A percentile compares a stretch with the other conserved stretches of the same genome.
Evolutionary conservation across 2,797 vertebrate species (phyloP).

Genomic region (Scolopax bukidnonensis): DNA sequence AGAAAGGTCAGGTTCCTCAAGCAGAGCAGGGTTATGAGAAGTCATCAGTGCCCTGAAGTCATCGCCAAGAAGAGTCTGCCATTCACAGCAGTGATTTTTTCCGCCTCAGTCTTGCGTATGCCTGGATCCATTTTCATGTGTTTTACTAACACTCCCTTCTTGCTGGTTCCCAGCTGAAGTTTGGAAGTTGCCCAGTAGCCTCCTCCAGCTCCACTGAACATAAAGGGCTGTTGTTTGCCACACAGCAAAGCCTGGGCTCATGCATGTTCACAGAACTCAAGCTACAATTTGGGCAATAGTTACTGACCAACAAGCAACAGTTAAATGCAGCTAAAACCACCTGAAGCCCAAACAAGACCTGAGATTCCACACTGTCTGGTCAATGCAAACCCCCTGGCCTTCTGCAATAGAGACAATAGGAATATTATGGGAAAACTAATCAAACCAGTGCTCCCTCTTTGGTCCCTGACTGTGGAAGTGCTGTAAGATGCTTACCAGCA

Average conservation of each 20-base stretch:
- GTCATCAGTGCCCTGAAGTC: not conserved
- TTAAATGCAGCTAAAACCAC: not conserved
- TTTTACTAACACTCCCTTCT: not conserved
- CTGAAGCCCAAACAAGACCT: not conserved
- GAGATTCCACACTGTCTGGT: rapidly evolving
- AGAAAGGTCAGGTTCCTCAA: not conserved
- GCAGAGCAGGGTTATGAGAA: not conserved
- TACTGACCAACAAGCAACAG: not conserved
- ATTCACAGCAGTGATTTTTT: not conserved
- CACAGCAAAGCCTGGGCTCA: not conserved
- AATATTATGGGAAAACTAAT: not conserved
- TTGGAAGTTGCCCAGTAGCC: not conserved
- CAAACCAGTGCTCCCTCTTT: not conserved
- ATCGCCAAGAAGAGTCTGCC: not conserved
- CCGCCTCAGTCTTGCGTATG: not conserved
- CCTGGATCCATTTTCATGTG: not conserved
- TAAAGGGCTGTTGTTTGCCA: not conserved
- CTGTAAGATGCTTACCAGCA: not conserved
- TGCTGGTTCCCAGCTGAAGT: not conserved
- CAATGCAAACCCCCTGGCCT: not conserved
- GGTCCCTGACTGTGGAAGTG: not conserved
- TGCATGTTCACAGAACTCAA: not conserved
- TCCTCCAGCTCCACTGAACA: not conserved
- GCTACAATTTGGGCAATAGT: not conserved
- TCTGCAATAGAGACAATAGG: not conserved